Evolutionary conservation across 1,140 invertebrate genomes (phyloP).

Genomic region (Eriosoma lanigerum): DNA sequence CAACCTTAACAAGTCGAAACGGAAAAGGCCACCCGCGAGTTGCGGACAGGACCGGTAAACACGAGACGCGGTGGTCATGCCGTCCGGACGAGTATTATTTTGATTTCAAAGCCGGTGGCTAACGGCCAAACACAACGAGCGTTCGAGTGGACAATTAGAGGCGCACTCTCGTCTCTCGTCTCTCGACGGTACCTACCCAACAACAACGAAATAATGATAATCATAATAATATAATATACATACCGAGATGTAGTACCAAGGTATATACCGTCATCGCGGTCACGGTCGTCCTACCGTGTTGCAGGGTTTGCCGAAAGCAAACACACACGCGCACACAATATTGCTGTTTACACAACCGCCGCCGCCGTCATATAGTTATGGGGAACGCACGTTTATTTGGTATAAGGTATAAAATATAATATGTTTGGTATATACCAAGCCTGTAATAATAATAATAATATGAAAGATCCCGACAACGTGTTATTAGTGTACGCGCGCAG

Average conservation of each 20-base stretch:
- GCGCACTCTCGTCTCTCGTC: background rate
- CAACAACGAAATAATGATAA: conserved; percentile 1
- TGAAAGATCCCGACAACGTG: conserved; percentile 28
- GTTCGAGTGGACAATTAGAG: conserved; percentile 35
- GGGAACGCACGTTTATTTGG: conserved; percentile 18
- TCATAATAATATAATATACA: conserved; percentile 2
- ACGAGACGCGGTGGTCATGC: background rate
- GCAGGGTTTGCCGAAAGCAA: background rate
- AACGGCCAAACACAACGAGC: conserved; percentile 15
- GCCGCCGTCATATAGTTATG: background rate
- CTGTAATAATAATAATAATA: conserved; percentile 25
- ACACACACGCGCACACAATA: background rate
- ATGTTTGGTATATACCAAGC: background rate
- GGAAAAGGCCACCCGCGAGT: conserved; percentile 13
- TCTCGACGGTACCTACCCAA: conserved; percentile 2
- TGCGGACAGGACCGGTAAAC: background rate
- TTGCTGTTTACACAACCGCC: conserved; percentile 33
- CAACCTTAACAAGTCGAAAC: too few relatives aligned
- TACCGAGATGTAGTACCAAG: too few relatives aligned
- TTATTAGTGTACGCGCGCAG: conserved; percentile 4
- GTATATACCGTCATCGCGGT: background rate
- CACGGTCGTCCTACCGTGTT: conserved; percentile 32
- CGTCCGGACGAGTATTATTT: background rate
- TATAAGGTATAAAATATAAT: conserved; percentile 1
- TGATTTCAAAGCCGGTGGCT: conserved; percentile 24